A percentile compares a stretch with the other conserved stretches of the same genome.
Evolutionary conservation across 2,113 vertebrate genomes (phyloP).

Genomic region (Ardeotis arabs): DNA sequence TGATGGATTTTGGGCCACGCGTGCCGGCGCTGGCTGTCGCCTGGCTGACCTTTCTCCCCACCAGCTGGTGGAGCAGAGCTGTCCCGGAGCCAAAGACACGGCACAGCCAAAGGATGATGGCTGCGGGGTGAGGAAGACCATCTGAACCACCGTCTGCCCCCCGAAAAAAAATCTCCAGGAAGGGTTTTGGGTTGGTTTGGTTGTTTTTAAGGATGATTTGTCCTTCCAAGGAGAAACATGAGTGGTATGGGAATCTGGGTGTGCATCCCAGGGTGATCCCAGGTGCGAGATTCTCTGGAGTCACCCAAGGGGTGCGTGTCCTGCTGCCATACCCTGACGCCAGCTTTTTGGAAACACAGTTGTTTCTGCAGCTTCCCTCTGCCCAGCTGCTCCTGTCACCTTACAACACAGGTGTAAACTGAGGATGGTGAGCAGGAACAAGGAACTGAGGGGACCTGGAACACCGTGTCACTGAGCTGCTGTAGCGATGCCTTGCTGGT

Average conservation of each 20-base stretch:
- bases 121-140: not conserved
- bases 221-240: accelerated
- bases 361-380: not conserved
- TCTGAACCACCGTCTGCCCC: not conserved
- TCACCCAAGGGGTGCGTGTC: not conserved
- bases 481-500: accelerated
- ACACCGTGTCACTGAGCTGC: not conserved
- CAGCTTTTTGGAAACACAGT: not conserved
- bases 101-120: not conserved
- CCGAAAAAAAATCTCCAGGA: not conserved
- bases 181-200: not conserved
- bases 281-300: not conserved
- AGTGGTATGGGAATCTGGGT: not conserved
- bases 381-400: not conserved
- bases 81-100: not conserved
- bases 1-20: not conserved
- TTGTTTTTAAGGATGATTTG: not conserved
- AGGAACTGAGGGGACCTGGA: too few relatives aligned
- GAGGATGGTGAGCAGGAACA: not conserved
- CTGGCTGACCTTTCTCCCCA: not conserved
- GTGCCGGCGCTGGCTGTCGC: not conserved
- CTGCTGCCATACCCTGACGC: not conserved
- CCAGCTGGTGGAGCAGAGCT: slow-evolving; percentile 47
- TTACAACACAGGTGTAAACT: not conserved
- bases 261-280: not conserved